Evolutionary conservation across 2,113 vertebrate species (phyloP).

Genomic region (Stegastes partitus): DNA sequence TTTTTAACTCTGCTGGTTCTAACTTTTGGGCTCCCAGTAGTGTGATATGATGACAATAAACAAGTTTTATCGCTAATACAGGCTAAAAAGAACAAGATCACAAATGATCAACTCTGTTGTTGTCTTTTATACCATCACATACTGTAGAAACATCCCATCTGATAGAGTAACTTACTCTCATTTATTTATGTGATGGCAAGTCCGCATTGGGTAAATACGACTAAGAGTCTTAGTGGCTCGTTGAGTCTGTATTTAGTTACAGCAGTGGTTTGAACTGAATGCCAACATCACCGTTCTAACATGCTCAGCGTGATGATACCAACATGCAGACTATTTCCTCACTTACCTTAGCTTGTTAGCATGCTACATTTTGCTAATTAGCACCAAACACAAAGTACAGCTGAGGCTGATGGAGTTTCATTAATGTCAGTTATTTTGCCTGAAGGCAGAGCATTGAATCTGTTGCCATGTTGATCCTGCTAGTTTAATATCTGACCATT

Average conservation of each 20-base stretch:
- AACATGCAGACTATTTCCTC: too few relatives aligned
- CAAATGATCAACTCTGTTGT: not conserved
- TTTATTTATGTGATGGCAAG: not conserved
- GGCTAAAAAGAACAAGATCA: not conserved
- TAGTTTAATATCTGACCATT: not conserved
- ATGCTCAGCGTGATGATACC: not conserved
- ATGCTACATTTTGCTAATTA: not conserved
- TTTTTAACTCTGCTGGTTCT: too few relatives aligned
- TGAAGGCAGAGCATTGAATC: too few relatives aligned
- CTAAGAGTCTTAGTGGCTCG: not conserved
- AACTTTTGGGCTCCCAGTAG: too few relatives aligned
- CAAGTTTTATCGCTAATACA: not conserved
- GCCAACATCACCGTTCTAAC: not conserved
- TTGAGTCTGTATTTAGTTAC: conserved; percentile 1
- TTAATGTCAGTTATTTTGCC: too few relatives aligned
- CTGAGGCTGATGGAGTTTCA: too few relatives aligned
- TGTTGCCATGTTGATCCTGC: too few relatives aligned
- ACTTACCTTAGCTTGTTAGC: not conserved
- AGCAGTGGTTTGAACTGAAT: not conserved
- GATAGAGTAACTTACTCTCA: not conserved
- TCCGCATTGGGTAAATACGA: conserved; percentile 1
- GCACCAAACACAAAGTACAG: too few relatives aligned
- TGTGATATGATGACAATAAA: too few relatives aligned
- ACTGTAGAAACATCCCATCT: not conserved
- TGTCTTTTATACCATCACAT: not conserved